These are phyloP conservation scores for Teleogryllus oceanicus DNA, from an alignment of 2,888 invertebrate species.

Conservation along the genomic window DNA sequence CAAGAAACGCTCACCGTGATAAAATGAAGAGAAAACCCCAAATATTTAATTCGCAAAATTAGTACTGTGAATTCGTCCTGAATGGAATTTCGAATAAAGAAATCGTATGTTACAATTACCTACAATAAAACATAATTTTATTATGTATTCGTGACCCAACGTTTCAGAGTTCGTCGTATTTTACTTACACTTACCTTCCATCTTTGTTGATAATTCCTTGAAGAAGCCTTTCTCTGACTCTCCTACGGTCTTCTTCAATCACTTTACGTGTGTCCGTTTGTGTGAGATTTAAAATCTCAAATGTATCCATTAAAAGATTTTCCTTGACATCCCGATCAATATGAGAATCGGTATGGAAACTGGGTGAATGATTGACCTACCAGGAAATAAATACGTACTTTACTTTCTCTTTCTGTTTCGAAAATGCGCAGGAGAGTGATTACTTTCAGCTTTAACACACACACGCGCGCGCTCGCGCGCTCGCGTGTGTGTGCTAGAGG, in stretches of 20 bases:
- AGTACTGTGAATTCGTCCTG: too few relatives aligned
- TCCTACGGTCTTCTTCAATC: conserved; percentile 68
- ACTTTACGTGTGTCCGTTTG: conserved; percentile 70
- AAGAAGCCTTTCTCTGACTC: conserved; percentile 67
- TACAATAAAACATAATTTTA: not conserved
- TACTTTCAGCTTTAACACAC: too few relatives aligned
- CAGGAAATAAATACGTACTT: conserved; percentile 6
- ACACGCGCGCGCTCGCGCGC: too few relatives aligned
- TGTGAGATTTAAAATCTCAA: conserved; percentile 72
- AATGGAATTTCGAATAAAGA: too few relatives aligned
- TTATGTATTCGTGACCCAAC: not conserved
- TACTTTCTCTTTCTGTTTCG: too few relatives aligned
- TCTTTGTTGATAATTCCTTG: conserved; percentile 53
- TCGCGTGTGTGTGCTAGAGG: too few relatives aligned
- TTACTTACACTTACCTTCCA: conserved; percentile 24
- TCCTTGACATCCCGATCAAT: conserved; percentile 86
- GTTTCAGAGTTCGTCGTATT: too few relatives aligned
- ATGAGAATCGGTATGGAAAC: conserved; percentile 84
- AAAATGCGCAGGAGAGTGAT: too few relatives aligned
- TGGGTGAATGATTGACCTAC: conserved; percentile 87
- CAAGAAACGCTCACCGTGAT: too few relatives aligned
- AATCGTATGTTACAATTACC: too few relatives aligned
- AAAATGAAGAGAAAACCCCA: too few relatives aligned
- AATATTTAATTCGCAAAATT: too few relatives aligned
- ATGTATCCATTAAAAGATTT: conserved; percentile 69